Conservation (phyloP, 2,888 invertebrate genomes). For the Agapostemon virescens region DNA sequence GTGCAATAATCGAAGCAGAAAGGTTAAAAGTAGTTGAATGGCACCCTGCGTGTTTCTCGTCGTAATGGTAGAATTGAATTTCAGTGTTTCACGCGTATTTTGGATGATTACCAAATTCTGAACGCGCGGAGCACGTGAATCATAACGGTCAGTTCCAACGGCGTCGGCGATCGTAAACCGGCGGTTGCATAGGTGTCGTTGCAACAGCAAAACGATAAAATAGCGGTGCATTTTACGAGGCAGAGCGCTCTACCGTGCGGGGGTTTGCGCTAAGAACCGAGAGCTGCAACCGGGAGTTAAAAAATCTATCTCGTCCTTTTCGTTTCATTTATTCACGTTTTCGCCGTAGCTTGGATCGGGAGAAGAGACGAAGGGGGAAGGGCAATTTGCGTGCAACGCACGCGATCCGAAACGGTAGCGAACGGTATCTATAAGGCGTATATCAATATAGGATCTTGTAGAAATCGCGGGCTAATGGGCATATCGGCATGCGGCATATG, state of each 20-base stretch:
- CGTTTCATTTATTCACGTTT: slow-evolving; percentile 41
- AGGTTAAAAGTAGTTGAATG: neutral
- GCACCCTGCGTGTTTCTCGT: neutral
- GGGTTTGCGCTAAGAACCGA: neutral
- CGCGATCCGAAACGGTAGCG: slow-evolving; percentile 65
- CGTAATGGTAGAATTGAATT: neutral
- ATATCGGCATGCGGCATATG: slow-evolving; percentile 70
- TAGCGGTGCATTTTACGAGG: neutral
- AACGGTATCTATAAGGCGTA: slow-evolving; percentile 72
- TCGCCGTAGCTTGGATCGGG: slow-evolving; percentile 37
- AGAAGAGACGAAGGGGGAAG: slow-evolving; percentile 30
- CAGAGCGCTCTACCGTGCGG: neutral
- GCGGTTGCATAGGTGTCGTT: neutral
- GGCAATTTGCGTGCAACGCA: slow-evolving; percentile 36
- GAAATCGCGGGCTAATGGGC: slow-evolving; percentile 72
- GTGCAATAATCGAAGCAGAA: neutral
- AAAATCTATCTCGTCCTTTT: neutral
- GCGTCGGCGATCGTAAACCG: neutral
- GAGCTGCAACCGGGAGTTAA: neutral
- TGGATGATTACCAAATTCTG: neutral
- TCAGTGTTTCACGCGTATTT: neutral
- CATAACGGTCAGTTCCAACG: neutral
- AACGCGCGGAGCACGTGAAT: neutral
- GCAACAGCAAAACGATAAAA: neutral
- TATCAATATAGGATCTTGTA: slow-evolving; percentile 73